Conservation (phyloP, 2,113 vertebrate genomes). For the Neolamprologus caudopunctatus region DNA sequence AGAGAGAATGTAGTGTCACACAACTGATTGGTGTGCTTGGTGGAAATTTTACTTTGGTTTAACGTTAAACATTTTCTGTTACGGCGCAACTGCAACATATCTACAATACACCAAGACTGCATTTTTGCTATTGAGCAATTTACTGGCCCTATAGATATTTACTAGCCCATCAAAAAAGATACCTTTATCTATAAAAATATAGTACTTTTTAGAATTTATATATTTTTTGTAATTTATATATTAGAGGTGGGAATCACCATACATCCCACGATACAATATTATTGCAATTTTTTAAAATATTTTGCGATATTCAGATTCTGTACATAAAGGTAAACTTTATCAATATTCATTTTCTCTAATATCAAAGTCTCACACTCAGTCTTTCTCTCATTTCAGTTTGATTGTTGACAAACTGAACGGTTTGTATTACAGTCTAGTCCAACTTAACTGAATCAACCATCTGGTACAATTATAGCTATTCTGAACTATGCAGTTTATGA, state of each 20-base stretch:
- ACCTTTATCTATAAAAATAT: not conserved
- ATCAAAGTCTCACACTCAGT: too few species aligned
- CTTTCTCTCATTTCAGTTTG: too few species aligned
- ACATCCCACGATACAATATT: too few species aligned
- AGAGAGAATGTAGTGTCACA: not conserved
- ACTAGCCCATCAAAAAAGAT: not conserved
- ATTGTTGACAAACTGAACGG: too few species aligned
- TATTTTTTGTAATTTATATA: not conserved
- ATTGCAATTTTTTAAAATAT: too few species aligned
- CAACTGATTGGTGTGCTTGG: not conserved
- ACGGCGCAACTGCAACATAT: fast-evolving
- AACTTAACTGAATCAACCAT: too few species aligned
- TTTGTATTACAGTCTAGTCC: too few species aligned
- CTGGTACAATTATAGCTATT: too few species aligned
- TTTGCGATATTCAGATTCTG: too few species aligned
- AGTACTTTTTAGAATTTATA: not conserved
- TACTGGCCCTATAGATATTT: not conserved
- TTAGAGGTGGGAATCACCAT: too few species aligned
- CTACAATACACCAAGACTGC: not conserved
- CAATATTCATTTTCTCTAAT: fast-evolving
- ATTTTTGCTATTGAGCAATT: not conserved
- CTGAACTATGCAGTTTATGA: too few species aligned
- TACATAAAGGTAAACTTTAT: too few species aligned
- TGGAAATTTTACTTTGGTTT: not conserved
- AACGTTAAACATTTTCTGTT: not conserved